Base-by-base conservation (phyloP, 2,113 vertebrate species). In the Pagrus major region DNA sequence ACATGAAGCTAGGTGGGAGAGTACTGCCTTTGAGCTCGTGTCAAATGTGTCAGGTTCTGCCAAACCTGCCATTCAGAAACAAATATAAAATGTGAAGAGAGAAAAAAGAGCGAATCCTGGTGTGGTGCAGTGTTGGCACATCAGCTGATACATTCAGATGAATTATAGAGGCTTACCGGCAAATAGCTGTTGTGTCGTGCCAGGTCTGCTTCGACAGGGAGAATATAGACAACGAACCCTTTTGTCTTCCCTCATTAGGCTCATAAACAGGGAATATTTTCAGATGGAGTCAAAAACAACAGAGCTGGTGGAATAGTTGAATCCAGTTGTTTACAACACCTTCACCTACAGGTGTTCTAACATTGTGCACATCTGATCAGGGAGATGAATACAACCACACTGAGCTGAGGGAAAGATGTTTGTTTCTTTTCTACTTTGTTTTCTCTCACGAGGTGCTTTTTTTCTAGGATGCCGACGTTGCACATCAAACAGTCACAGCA, bases 1-100 rank as follows among this genome's bases (percentile, higher is more conserved):
- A 41, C 61, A 75, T 33, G 44, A 65, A 52, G 49, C 39, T 41
- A 42, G 33, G 33, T 39, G 18, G 31, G 27, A 66, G 42, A 71
- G 76, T 44, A 6, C 10, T 0, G 3, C 56, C 63, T 83, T 66
- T 82, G 69, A 87, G 44, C 47, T 0, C 54, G 29, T 72, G 67
- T 78, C 67, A 65, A 33, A 88, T 76, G 49, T 84, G 78, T 84
- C 58, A 42, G 41, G 33, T 85, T 46, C 44, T 61, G 56, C 81
- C 68, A 78, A 67, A 70, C 37, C 58, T 41, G 63, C 54, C 39
- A 35, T 37, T 51, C 9, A 29, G 52, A 37, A 65, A 49, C 49
- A 75, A 49, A 52, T 47, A 70, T 58, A 16, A 59, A 73, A 44
- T 29, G 27, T 51, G 49, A 66, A 12, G 47, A 18, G 11, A 14